Evolutionary conservation across 1,140 invertebrate species (phyloP).

Genomic region (Muscidifurax raptorellus): DNA sequence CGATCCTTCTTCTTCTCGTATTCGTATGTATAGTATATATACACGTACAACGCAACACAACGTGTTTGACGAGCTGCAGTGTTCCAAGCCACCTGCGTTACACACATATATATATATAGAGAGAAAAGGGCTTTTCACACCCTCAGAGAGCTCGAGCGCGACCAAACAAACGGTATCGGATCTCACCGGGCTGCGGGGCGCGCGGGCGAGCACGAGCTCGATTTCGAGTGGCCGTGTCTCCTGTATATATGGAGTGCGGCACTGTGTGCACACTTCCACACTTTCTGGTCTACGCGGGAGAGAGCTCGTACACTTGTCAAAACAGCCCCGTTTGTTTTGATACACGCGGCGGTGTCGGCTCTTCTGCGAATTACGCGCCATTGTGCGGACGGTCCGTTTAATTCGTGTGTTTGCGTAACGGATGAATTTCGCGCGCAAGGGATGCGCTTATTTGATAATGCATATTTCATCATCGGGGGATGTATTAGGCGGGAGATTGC

Average conservation of each 20-base stretch:
- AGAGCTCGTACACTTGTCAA: conserved; percentile 38
- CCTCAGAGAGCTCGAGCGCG: not conserved
- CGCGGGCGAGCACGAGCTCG: conserved; percentile 1
- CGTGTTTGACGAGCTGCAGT: not conserved
- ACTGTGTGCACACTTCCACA: not conserved
- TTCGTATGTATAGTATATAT: too few relatives aligned
- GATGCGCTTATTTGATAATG: conserved; percentile 38
- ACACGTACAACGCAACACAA: too few relatives aligned
- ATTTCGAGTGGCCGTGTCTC: conserved; percentile 34
- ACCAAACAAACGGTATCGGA: not conserved
- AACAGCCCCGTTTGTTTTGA: conserved; percentile 38
- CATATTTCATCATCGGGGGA: conserved; percentile 16
- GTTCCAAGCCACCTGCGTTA: not conserved
- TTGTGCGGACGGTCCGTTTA: conserved; percentile 7
- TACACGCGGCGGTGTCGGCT: not conserved
- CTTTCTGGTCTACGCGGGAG: too few relatives aligned
- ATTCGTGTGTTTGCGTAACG: conserved; percentile 26
- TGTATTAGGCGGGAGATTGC: conserved; percentile 6
- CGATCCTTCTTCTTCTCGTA: not conserved
- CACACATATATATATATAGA: not conserved
- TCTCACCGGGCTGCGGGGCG: not conserved
- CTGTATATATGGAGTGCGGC: conserved; percentile 6
- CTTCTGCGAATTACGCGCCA: conserved; percentile 4
- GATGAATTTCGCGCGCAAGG: conserved; percentile 30
- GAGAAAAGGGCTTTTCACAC: conserved; percentile 9